A percentile compares a stretch with the other conserved stretches of the same genome.
phyloP scores from a whole-genome alignment of 64 coral and sea anemone species.

The Actinia tenebrosa region DNA sequence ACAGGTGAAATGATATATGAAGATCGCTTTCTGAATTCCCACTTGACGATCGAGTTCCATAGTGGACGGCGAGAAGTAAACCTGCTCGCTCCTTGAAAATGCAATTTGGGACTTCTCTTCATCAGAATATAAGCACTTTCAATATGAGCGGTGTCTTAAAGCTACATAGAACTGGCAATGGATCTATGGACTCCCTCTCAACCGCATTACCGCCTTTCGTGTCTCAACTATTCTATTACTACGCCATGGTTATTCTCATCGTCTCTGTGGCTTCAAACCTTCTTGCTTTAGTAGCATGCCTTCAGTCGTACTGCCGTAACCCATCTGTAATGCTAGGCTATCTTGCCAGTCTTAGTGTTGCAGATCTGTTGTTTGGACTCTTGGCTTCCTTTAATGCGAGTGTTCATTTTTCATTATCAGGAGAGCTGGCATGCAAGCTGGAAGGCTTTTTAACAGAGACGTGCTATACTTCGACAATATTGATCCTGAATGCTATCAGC shows the following conservation, averaged over 20 bases:
- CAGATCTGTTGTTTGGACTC: slow-evolving; percentile 63
- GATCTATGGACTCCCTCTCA: background rate
- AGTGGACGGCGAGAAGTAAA: background rate
- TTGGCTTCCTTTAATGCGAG: slow-evolving; percentile 51
- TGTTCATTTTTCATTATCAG: slow-evolving; percentile 39
- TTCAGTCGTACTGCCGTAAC: slow-evolving; percentile 47
- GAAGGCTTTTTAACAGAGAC: slow-evolving; percentile 72
- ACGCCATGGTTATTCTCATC: slow-evolving; percentile 39
- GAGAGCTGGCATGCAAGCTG: slow-evolving; percentile 67
- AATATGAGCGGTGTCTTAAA: background rate
- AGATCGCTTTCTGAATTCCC: background rate
- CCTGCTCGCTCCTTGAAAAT: background rate
- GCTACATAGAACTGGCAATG: background rate
- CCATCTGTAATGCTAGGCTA: slow-evolving; percentile 55
- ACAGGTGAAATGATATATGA: background rate
- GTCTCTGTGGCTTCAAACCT: slow-evolving; percentile 46
- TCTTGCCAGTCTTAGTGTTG: slow-evolving; percentile 64
- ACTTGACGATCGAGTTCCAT: background rate
- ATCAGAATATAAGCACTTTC: background rate
- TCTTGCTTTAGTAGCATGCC: slow-evolving; percentile 67
- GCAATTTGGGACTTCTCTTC: background rate
- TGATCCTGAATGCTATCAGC: slow-evolving; percentile 71
- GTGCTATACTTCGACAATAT: slow-evolving; percentile 58
- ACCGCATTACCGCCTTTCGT: background rate
- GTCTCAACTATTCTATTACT: background rate